These are phyloP conservation scores for Hypolimnas misippus DNA, from an alignment of 2,888 invertebrate species.

Conservation along the genomic window DNA sequence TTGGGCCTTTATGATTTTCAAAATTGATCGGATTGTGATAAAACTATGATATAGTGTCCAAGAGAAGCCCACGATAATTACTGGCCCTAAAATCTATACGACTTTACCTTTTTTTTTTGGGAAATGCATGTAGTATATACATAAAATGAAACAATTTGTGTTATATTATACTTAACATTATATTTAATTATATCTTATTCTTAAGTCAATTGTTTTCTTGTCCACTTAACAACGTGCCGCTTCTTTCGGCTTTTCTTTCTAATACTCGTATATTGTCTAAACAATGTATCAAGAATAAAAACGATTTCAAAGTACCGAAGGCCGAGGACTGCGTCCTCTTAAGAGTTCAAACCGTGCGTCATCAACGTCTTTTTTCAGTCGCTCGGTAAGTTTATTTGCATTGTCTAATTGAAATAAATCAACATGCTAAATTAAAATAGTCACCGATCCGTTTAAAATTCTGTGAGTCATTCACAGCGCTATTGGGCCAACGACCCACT, in stretches of 20 bases:
- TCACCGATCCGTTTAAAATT: conserved; percentile 60
- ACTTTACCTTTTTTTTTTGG: no score
- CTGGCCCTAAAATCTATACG: no score
- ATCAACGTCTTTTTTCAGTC: conserved; percentile 15
- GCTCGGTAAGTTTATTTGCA: conserved; percentile 12
- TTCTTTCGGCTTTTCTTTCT: not conserved
- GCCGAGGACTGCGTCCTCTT: conserved; percentile 67
- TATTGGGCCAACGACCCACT: conserved; percentile 81
- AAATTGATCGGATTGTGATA: no score
- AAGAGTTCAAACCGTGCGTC: conserved; percentile 39
- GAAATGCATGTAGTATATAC: no score
- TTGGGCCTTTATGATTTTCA: no score
- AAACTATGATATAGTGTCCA: no score
- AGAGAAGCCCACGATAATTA: no score
- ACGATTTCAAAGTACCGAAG: conserved; percentile 49
- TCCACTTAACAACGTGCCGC: no score
- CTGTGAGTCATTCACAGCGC: conserved; percentile 68
- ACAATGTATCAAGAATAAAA: conserved; percentile 45
- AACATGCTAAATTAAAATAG: conserved; percentile 46
- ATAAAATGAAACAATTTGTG: no score
- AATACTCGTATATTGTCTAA: conserved; percentile 5
- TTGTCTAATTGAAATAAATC: conserved; percentile 42
- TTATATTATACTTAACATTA: no score
- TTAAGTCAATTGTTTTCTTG: no score
- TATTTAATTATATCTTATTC: no score